Evolutionary conservation across 2,888 invertebrate species (phyloP), one percentile per base, ranked within the genome.

Genomic region (Drosophila setosimentum): DNA sequence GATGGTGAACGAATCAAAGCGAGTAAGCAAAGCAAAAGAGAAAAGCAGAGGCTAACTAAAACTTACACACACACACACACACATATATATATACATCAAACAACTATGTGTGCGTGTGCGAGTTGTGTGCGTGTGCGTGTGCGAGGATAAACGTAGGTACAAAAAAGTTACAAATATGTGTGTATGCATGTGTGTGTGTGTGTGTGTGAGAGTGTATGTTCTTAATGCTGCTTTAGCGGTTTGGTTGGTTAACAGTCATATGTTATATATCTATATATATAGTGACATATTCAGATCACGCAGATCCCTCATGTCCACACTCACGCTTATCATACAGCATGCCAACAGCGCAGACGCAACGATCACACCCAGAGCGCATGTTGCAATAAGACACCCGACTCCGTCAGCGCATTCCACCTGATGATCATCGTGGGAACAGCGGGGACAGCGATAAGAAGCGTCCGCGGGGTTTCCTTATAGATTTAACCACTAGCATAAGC

Each of bases 1-100:
- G n/a, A n/a, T n/a, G n/a, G 29, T 32, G 32, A 32, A 32, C 11
- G 42, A 69, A 1, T 2, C 42, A 66, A 1, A 72, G 32, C 37
- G 29, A 24, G 18, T 27, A 3, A 54, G 18, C 11, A 33, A 18
- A 54, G 18, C 16, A 24, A 24, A 21, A 35, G 32, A 42, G 13
- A 37, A 65, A 40, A 18, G 4, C 21, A 24, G 3, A 45, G 18
- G 16, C 45, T 16, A 45, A 16, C 21, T 24, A 45, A 21, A 11
- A 11, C 40, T 11, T 6, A 21, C 11, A 11, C 42, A 11, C 21
- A 40, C n/a, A 40, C 37, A 40, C 16, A 16, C 16, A 13, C 2
- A 18, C 11, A 16, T 18, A 30, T 21, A 29, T 30, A 18, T 35
- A 11, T 33, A n/a, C 11, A 27, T 10, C 6, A 5, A 49, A 24